These are phyloP conservation scores for Synanthedon vespiformis DNA, from an alignment of 2,888 invertebrate genomes.

Conservation along the genomic window DNA sequence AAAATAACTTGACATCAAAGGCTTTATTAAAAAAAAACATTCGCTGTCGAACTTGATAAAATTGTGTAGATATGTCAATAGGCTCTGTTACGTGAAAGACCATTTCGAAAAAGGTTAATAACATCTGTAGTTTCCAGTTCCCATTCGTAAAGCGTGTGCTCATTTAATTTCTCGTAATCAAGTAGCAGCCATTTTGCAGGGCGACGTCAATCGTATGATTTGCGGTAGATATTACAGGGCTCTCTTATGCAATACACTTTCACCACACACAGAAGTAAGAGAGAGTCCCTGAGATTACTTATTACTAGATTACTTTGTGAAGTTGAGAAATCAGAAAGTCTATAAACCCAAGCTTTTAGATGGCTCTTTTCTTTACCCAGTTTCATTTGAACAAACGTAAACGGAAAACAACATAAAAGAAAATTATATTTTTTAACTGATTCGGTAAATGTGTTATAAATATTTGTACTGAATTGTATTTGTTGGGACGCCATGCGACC, in stretches of 20 bases:
- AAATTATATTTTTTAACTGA: no score
- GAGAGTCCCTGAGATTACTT: constrained; percentile 61
- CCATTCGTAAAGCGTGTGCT: constrained; percentile 8
- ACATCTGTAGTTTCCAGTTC: constrained; percentile 4
- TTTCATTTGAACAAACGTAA: no score
- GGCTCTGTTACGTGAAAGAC: no score
- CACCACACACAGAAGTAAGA: constrained; percentile 49
- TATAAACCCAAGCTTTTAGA: constrained; percentile 3
- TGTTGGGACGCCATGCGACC: no score
- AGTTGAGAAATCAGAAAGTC: constrained; percentile 55
- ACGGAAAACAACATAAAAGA: no score
- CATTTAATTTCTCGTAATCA: constrained; percentile 22
- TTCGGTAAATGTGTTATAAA: no score
- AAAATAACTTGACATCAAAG: no score
- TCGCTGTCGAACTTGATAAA: background rate
- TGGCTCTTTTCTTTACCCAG: no score
- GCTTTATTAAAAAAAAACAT: no score
- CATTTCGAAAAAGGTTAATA: no score
- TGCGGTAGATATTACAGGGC: constrained; percentile 41
- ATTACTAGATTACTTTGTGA: constrained; percentile 57
- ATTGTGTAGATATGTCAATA: background rate
- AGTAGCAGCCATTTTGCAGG: constrained; percentile 1
- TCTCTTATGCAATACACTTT: constrained; percentile 59
- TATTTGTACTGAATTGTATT: no score
- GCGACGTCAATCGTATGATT: constrained; percentile 40